Evolutionary conservation across 2,113 vertebrate genomes (phyloP).

Genomic region (Tor tambroides): DNA sequence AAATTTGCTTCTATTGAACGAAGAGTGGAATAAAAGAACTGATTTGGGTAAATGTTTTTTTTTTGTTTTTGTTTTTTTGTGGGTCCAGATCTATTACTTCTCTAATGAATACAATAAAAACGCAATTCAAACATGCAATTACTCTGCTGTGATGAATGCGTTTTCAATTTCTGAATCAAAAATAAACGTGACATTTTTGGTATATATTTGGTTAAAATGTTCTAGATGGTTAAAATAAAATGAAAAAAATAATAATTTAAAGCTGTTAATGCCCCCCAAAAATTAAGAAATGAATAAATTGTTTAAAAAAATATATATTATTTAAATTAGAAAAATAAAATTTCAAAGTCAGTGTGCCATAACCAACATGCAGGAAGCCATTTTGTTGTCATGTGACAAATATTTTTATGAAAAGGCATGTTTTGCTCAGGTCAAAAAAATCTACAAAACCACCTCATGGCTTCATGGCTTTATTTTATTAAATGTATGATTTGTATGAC

Average conservation of each 20-base stretch:
- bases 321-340: neutral
- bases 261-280: neutral
- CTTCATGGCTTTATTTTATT: neutral
- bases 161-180: neutral
- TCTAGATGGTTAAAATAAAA: too few relatives aligned
- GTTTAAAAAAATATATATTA: neutral
- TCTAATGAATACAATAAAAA: neutral
- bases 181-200: too few relatives aligned
- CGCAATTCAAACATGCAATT: neutral
- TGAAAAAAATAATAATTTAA: too few relatives aligned
- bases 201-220: too few relatives aligned
- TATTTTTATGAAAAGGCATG: too few relatives aligned
- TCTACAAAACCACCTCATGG: neutral
- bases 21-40: neutral
- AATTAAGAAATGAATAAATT: neutral
- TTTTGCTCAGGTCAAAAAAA: neutral
- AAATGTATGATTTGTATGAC: too few relatives aligned
- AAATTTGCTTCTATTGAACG: neutral
- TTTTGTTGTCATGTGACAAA: slow-evolving; percentile 17
- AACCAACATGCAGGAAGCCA: neutral
- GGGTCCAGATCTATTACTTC: neutral
- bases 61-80: neutral
- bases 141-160: neutral
- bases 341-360: neutral
- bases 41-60: neutral